These are phyloP conservation scores for Acanthaster planci DNA, from an alignment of 35 echinoderm and acorn worm species.

Conservation along the genomic window DNA sequence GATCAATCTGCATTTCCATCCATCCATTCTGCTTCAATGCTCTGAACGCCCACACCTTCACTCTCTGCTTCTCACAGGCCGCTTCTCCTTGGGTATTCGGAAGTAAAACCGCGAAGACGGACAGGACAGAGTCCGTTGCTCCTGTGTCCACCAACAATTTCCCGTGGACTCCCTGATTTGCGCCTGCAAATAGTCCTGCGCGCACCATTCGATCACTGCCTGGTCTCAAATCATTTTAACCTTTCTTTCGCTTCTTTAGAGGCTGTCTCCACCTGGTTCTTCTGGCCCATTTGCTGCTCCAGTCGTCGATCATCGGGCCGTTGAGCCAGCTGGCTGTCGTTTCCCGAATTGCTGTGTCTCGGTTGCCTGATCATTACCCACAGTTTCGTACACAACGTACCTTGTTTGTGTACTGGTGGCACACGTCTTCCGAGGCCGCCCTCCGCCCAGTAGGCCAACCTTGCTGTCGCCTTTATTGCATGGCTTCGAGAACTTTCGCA, in stretches of 20 bases:
- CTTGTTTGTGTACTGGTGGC: neutral
- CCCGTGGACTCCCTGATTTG: neutral
- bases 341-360: neutral
- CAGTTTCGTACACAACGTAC: neutral
- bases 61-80: neutral
- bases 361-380: neutral
- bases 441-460: no score
- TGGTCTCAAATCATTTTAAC: neutral
- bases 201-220: no score
- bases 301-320: neutral
- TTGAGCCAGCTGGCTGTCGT: neutral
- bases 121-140: neutral
- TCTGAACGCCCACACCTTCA: neutral
- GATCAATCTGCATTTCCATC: constrained; percentile 1
- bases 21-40: neutral
- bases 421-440: no score
- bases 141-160: neutral
- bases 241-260: no score
- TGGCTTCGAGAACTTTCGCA: no score
- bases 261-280: no score
- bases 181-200: neutral
- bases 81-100: neutral
- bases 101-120: neutral
- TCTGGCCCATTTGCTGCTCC: neutral
- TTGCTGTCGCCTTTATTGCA: no score